Base-by-base conservation (phyloP, 64 coral and sea anemone genomes). In the Montipora cactus region DNA sequence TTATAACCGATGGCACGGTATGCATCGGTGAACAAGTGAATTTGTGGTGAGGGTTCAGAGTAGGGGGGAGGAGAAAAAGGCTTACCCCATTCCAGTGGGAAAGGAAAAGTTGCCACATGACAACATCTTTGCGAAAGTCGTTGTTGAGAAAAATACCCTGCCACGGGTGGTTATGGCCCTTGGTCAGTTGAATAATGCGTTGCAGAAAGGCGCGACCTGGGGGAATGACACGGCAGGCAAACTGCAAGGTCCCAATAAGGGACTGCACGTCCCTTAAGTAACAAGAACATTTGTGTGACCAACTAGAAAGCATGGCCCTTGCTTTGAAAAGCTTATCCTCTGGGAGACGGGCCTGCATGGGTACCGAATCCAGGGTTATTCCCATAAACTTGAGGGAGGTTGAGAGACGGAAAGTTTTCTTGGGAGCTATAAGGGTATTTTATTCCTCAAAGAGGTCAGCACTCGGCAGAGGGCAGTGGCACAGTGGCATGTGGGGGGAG, bases 281-380 rank as follows among this genome's bases (percentile, higher is more conserved):
- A 75, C 0, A 45, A 4, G 58, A 90, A 66, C 8, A 79, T 75
- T 5, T 57, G 25, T 44, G 74, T 25, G 53, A 59, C 82, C 44
- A 86, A 0, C 21, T 86, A 49, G 3, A 86, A 69, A 25, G 82
- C 68, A 86, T 86, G 13, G 68, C 4, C 5, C 57, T 69, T 89
- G 22, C 18, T 20, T 25, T 49, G n/a, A 13, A 0, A 20, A 86
- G 16, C 57, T 86, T 86, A 28, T 68, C 82, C 28, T 22, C 44
- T 8, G 82, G 82, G 47, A 67, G 44, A 25, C 59, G 82, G 5
- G 82, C 57, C 82, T 86, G 47, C 82, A 86, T 86, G 44, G 10
- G n/a, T 67, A 86, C 14, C 11, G 53, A 55, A 86, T 68, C 57
- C 0, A 3, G 37, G 37, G 37, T 37, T 37, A 37, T 37, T 37